These are phyloP conservation scores for Julus scandinavius DNA, from an alignment of 2,888 invertebrate species.

Conservation along the genomic window DNA sequence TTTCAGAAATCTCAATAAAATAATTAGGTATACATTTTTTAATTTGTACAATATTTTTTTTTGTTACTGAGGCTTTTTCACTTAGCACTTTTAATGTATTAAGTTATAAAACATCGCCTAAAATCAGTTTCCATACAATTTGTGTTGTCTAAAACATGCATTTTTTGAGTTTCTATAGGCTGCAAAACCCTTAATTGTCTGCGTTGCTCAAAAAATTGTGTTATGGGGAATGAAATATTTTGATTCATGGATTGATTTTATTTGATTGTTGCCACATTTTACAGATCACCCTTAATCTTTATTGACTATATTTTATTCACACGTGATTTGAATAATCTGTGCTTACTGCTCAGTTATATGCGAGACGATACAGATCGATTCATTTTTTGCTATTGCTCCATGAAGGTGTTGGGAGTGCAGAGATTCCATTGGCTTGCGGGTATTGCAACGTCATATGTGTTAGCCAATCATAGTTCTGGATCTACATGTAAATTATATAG, in stretches of 20 bases:
- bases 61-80: too few species aligned
- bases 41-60: too few species aligned
- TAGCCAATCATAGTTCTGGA: not conserved
- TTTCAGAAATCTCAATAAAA: too few species aligned
- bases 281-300: not conserved
- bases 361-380: not conserved
- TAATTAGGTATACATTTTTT: too few species aligned
- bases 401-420: not conserved
- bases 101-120: too few species aligned
- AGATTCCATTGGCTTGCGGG: not conserved
- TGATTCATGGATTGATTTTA: not conserved
- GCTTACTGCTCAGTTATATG: not conserved
- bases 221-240: not conserved
- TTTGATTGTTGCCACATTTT: conserved; percentile 4
- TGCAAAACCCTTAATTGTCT: not conserved
- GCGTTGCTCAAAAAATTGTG: not conserved
- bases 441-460: not conserved
- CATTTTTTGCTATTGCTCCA: conserved; percentile 7
- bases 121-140: too few species aligned
- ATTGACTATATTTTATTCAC: not conserved
- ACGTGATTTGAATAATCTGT: not conserved
- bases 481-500: not conserved
- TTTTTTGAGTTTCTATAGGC: too few species aligned
- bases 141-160: too few species aligned
- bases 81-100: too few species aligned